Evolutionary conservation across 2,113 vertebrate genomes (phyloP).

Genomic region (Hippocampus comes): DNA sequence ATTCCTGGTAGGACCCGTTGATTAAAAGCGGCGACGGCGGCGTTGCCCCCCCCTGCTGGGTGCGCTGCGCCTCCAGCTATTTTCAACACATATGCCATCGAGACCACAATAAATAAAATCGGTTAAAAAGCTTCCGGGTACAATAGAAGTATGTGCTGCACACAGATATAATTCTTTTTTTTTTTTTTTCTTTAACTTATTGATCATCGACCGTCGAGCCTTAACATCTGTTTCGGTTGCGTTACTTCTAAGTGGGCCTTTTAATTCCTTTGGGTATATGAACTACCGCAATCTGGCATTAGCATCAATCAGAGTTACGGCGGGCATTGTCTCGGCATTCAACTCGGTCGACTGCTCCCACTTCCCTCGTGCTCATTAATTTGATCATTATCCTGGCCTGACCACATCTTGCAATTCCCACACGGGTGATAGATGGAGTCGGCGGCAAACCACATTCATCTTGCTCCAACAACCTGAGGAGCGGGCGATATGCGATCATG

Average conservation of each 20-base stretch:
- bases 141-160: constrained; percentile 19
- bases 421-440: constrained; percentile 63
- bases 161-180: not conserved
- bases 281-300: constrained; percentile 35
- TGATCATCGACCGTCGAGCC: constrained; percentile 33
- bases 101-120: constrained; percentile 30
- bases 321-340: constrained; percentile 58
- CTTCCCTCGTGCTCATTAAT: constrained; percentile 69
- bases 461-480: constrained; percentile 31
- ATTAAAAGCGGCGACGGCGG: constrained; percentile 69
- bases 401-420: constrained; percentile 55
- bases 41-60: constrained; percentile 54
- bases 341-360: constrained; percentile 60
- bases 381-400: constrained; percentile 66
- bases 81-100: constrained; percentile 50
- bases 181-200: constrained; percentile 2
- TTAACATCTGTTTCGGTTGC: constrained; percentile 23
- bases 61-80: constrained; percentile 55
- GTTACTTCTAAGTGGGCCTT: constrained; percentile 49
- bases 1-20: constrained; percentile 75
- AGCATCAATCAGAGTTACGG: constrained; percentile 64
- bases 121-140: constrained; percentile 10
- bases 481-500: constrained; percentile 38
- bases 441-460: constrained; percentile 59
- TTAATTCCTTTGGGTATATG: constrained; percentile 44